Evolutionary conservation across 37 sponge, comb jelly and placozoan species (phyloP).

Genomic region (Geodia barretti): DNA sequence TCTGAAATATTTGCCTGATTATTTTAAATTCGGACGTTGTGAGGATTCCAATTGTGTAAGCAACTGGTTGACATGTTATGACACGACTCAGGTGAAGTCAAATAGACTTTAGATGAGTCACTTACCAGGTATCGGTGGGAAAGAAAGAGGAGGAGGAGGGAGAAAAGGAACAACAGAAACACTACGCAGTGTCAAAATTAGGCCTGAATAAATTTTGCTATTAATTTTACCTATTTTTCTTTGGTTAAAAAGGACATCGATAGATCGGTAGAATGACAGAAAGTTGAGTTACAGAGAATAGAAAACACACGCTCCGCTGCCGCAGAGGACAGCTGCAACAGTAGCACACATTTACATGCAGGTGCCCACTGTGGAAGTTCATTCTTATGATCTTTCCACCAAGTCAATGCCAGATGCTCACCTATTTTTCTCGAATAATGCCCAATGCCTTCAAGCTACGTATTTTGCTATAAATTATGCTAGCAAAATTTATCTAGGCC

Average conservation of each 20-base stretch:
- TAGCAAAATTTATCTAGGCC: background rate
- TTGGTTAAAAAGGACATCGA: too few species aligned
- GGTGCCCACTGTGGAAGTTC: background rate
- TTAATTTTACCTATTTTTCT: background rate
- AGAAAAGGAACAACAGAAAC: too few species aligned
- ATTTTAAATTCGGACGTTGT: too few species aligned
- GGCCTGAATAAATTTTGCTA: background rate
- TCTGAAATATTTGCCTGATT: too few species aligned
- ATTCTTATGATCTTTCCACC: background rate
- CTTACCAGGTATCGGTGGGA: too few species aligned
- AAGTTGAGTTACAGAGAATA: background rate
- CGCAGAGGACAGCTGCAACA: background rate
- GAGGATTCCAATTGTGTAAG: too few species aligned
- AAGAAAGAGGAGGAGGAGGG: too few species aligned
- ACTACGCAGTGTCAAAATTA: background rate
- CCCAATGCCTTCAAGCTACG: background rate
- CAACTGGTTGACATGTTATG: too few species aligned
- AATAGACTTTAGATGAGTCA: too few species aligned
- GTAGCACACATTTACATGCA: background rate
- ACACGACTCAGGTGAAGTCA: too few species aligned
- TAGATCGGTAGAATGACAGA: background rate
- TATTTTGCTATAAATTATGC: background rate
- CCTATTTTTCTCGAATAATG: background rate
- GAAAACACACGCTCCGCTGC: background rate
- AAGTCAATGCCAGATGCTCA: background rate